phyloP scores from a whole-genome alignment of 2,113 vertebrate species.

The Athene noctua region DNA sequence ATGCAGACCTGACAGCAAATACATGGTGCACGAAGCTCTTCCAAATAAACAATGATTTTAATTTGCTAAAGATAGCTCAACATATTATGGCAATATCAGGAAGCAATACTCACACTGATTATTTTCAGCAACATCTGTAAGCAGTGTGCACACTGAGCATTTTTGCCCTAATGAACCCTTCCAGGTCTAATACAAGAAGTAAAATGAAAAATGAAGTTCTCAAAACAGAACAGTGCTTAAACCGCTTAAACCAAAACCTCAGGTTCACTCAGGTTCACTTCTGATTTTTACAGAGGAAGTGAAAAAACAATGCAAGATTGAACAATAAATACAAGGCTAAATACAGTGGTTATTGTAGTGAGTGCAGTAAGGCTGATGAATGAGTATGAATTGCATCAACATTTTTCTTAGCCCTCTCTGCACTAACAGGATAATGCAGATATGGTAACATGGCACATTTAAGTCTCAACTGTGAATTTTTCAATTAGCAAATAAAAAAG shows the following conservation, averaged over 20 bases:
- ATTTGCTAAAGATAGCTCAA: conserved; percentile 29
- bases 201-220: neutral
- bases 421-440: neutral
- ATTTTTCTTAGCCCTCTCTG: neutral
- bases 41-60: neutral
- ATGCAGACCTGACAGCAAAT: conserved; percentile 3
- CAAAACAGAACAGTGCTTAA: neutral
- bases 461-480: neutral
- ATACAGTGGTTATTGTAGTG: neutral
- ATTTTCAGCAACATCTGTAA: neutral
- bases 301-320: neutral
- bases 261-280: neutral
- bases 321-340: neutral
- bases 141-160: neutral
- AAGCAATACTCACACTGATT: neutral
- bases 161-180: neutral
- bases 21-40: neutral
- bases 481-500: neutral
- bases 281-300: neutral
- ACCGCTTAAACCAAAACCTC: neutral
- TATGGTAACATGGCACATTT: neutral
- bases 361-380: neutral
- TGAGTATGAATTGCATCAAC: neutral
- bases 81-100: neutral
- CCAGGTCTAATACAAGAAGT: neutral